These are phyloP conservation scores for Standfussiana lucernea DNA, from an alignment of 2,888 invertebrate species.

Conservation along the genomic window DNA sequence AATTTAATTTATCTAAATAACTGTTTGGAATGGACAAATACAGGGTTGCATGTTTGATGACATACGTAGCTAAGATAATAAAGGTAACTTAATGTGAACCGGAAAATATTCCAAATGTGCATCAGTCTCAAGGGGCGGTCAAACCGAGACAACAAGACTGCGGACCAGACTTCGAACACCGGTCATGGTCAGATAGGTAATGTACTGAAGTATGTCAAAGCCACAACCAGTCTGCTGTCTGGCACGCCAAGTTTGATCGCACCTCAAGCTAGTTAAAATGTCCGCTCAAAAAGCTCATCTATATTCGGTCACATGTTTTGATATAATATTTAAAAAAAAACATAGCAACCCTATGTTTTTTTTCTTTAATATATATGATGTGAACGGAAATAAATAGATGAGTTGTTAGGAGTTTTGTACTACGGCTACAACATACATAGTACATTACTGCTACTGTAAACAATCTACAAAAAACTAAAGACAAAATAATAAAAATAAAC, in stretches of 20 bases:
- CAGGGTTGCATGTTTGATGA: neutral
- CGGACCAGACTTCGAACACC: neutral
- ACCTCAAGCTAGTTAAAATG: neutral
- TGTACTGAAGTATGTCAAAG: neutral
- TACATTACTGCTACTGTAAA: slow-evolving; percentile 16
- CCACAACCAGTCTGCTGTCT: too few relatives aligned
- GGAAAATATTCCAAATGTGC: neutral
- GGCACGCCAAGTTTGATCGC: neutral
- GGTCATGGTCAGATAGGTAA: neutral
- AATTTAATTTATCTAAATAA: neutral
- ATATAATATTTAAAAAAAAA: too few relatives aligned
- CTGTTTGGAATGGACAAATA: neutral
- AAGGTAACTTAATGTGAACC: neutral
- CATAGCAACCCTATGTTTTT: too few relatives aligned
- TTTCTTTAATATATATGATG: neutral
- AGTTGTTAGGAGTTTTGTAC: neutral
- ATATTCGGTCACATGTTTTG: neutral
- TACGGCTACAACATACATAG: slow-evolving; percentile 20
- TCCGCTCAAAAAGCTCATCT: slow-evolving; percentile 9
- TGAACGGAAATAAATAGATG: neutral
- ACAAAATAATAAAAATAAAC: slow-evolving; percentile 11
- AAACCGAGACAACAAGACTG: too few relatives aligned
- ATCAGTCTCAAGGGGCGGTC: neutral
- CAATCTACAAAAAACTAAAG: slow-evolving; percentile 11
- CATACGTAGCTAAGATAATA: neutral